Conservation (phyloP, 2,113 vertebrate genomes). For the Coturnix japonica region DNA sequence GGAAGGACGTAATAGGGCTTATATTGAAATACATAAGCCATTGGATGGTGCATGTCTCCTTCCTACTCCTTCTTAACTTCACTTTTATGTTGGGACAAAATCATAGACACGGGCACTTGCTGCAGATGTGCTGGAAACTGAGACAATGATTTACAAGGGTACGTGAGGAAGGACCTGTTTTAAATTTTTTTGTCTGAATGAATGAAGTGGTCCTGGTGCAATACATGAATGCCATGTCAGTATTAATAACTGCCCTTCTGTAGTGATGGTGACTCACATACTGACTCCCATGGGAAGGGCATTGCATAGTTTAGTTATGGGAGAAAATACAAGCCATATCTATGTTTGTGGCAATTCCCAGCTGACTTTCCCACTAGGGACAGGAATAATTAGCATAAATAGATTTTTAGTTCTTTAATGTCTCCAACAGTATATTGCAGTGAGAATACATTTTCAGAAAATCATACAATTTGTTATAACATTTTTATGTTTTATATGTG, state of each 20-base stretch:
- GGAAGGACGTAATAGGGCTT: not conserved
- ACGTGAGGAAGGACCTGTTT: not conserved
- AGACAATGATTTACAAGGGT: not conserved
- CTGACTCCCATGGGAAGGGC: not conserved
- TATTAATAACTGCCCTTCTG: constrained; percentile 2
- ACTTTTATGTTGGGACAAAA: not conserved
- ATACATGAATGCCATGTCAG: not conserved
- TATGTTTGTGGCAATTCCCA: constrained; percentile 25
- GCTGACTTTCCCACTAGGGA: not conserved
- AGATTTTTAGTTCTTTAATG: constrained; percentile 44
- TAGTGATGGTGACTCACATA: accelerated
- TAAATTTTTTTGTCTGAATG: not conserved
- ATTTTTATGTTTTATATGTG: not conserved
- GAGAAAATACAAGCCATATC: not conserved
- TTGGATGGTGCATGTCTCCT: not conserved
- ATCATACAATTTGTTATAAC: not conserved
- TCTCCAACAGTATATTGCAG: not conserved
- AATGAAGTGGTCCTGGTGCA: not conserved
- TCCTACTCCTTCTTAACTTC: not conserved
- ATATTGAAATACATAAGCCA: not conserved
- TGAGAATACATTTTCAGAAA: constrained; percentile 25
- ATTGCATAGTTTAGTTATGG: not conserved
- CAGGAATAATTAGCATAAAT: constrained; percentile 39
- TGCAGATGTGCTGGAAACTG: not conserved
- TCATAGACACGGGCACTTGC: not conserved